Percentiles rank a stretch among this genome's conserved stretches.
Evolutionary conservation across 1,140 invertebrate genomes (phyloP).

Genomic region (Eupristina koningsbergeri): DNA sequence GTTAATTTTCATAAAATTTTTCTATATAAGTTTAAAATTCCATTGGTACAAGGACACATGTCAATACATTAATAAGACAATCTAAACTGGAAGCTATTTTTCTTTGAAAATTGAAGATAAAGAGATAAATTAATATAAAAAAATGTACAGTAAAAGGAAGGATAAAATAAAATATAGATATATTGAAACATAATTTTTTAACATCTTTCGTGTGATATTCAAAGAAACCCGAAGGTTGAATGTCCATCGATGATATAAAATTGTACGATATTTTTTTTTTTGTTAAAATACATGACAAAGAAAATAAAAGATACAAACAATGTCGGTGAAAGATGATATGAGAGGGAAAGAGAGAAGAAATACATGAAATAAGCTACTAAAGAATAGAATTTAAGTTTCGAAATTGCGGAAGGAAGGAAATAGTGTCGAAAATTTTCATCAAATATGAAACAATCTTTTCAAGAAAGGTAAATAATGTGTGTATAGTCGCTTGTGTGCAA

Average conservation of each 20-base stretch:
- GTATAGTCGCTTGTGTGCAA: not conserved
- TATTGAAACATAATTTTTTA: constrained; percentile 18
- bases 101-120: not conserved
- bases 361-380: no score
- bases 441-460: not conserved
- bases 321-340: not conserved
- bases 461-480: not conserved
- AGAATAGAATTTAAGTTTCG: no score
- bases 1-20: not conserved
- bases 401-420: not conserved
- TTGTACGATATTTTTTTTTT: constrained; percentile 14
- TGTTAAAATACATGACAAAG: no score
- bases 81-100: not conserved
- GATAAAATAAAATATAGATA: not conserved
- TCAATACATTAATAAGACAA: not conserved
- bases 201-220: constrained; percentile 40
- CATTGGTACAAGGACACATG: constrained; percentile 9
- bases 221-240: constrained; percentile 35
- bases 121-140: not conserved
- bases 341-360: constrained; percentile 9
- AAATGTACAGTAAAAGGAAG: not conserved
- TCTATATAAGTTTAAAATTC: not conserved
- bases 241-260: constrained; percentile 16
- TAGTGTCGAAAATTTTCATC: not conserved
- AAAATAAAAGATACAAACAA: not conserved